Conservation (phyloP, 2,888 invertebrate species). For the Drosophila dives region DNA sequence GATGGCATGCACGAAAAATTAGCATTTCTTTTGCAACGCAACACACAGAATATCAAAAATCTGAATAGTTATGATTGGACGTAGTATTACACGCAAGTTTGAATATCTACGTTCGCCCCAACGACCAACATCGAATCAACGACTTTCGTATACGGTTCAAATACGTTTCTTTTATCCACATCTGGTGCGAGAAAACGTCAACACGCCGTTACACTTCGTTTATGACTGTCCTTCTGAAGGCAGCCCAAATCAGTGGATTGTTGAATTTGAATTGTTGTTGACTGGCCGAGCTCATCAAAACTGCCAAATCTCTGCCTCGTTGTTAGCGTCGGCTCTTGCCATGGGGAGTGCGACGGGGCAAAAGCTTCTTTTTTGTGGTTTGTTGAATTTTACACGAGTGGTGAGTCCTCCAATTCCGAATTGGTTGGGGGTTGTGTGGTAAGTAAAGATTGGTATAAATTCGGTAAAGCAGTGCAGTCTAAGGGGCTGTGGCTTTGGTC, state of each 20-base stretch:
- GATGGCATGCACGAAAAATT: slow-evolving; percentile 41
- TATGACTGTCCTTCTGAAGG: slow-evolving; percentile 76
- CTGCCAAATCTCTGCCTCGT: slow-evolving; percentile 55
- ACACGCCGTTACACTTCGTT: slow-evolving; percentile 80
- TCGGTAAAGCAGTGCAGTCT: slow-evolving; percentile 25
- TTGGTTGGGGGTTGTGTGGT: background rate
- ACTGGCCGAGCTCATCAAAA: slow-evolving; percentile 50
- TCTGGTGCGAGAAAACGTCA: slow-evolving; percentile 71
- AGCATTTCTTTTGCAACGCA: slow-evolving; percentile 28
- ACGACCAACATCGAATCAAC: slow-evolving; percentile 3
- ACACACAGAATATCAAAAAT: slow-evolving; percentile 34
- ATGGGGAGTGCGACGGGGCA: slow-evolving; percentile 7
- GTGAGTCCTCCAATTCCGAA: background rate
- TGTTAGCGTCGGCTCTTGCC: slow-evolving; percentile 20
- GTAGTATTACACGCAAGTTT: slow-evolving; percentile 41
- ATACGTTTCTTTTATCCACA: slow-evolving; percentile 14
- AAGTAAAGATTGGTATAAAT: slow-evolving; percentile 11
- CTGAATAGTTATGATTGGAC: slow-evolving; percentile 41
- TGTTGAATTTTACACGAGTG: slow-evolving; percentile 15
- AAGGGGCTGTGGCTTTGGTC: background rate
- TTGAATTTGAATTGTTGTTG: slow-evolving; percentile 66
- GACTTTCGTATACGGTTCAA: slow-evolving; percentile 8
- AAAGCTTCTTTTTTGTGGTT: slow-evolving; percentile 55
- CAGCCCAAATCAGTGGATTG: slow-evolving; percentile 61
- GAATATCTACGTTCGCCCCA: slow-evolving; percentile 22